phyloP scores from a whole-genome alignment of 2,113 vertebrate species.

The Columbina picui region DNA sequence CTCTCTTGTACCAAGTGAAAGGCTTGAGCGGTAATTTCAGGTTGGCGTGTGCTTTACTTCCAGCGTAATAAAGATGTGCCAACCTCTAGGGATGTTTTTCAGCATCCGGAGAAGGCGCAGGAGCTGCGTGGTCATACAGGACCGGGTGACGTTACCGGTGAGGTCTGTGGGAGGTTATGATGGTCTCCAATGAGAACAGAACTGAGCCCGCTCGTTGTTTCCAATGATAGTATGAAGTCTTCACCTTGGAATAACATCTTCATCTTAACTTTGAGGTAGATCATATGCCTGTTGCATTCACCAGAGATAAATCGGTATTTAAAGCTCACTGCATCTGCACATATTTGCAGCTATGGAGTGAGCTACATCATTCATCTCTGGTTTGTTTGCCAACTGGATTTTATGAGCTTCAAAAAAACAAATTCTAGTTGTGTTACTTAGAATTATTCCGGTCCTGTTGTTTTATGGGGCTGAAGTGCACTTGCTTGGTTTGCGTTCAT shows the following conservation, averaged over 20 bases:
- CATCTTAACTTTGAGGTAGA: neutral
- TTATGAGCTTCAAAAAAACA: neutral
- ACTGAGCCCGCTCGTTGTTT: rapidly evolving
- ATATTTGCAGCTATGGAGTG: neutral
- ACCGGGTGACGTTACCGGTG: rapidly evolving
- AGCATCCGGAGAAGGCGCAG: rapidly evolving
- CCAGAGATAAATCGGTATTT: neutral
- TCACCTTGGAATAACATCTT: neutral
- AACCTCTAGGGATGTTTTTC: neutral
- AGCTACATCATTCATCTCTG: neutral
- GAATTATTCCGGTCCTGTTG: neutral
- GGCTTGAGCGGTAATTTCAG: neutral
- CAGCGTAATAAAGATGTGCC: rapidly evolving
- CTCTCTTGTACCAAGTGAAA: neutral
- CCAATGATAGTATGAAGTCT: neutral
- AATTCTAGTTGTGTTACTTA: neutral
- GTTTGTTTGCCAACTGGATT: neutral
- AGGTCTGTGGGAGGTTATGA: neutral
- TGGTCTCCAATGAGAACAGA: neutral
- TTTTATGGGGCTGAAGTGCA: neutral
- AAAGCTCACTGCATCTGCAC: neutral
- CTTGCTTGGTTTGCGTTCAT: neutral
- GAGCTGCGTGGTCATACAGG: neutral
- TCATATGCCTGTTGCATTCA: neutral
- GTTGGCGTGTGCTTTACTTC: neutral